A percentile compares a stretch with the other conserved stretches of the same genome.
Conservation (phyloP, 2,113 vertebrate genomes). For the Bujurquina vittata region DNA sequence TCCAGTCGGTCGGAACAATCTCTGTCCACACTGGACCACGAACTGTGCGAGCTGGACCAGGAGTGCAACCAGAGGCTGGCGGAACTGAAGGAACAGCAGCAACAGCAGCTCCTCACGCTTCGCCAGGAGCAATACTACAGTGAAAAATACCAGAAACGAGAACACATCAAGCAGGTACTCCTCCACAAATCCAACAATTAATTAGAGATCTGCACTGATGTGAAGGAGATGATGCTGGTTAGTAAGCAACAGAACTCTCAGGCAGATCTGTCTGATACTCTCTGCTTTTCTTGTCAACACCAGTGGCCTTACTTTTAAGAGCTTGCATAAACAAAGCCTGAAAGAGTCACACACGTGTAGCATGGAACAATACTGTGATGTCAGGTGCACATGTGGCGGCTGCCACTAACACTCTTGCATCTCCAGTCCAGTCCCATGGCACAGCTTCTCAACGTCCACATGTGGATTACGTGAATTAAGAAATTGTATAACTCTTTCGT, state of each 20-base stretch:
- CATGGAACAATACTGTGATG: not conserved
- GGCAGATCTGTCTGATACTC: fast-evolving
- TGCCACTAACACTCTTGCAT: not conserved
- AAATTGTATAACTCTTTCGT: not conserved
- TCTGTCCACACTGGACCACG: slow-evolving; percentile 87
- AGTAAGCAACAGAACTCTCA: fast-evolving
- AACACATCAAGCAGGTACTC: slow-evolving; percentile 93
- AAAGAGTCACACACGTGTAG: not conserved
- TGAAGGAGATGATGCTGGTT: no score
- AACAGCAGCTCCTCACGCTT: slow-evolving; percentile 92
- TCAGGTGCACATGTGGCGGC: not conserved
- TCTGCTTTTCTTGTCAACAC: not conserved
- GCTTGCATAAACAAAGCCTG: not conserved
- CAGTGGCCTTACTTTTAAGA: not conserved
- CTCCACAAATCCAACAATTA: not conserved
- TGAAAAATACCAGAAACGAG: slow-evolving; percentile 96
- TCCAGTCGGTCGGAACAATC: slow-evolving; percentile 86
- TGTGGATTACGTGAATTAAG: not conserved
- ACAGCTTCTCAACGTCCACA: not conserved
- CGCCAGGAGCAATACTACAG: slow-evolving; percentile 98
- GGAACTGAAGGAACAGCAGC: slow-evolving; percentile 93
- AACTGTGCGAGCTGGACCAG: slow-evolving; percentile 86
- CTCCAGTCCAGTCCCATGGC: not conserved
- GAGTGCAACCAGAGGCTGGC: slow-evolving; percentile 88
- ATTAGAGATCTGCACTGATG: not conserved